Conservation (phyloP, 2,113 vertebrate genomes). For the Gila orcuttii region DNA sequence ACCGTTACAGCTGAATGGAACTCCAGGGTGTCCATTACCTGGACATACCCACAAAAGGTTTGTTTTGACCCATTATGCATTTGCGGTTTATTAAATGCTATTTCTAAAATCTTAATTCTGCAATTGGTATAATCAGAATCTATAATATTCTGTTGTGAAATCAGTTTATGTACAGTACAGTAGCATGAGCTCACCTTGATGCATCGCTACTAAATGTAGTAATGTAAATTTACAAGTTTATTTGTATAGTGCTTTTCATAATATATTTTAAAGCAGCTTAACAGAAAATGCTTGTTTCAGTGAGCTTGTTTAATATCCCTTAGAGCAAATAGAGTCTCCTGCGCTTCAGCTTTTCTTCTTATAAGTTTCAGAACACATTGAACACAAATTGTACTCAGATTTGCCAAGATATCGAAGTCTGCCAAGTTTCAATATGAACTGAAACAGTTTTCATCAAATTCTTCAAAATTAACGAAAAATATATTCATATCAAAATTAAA, state of each 20-base stretch:
- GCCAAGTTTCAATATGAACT: background rate
- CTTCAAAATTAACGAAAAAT: background rate
- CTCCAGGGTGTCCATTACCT: slow-evolving; percentile 88
- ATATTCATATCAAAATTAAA: background rate
- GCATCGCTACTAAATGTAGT: background rate
- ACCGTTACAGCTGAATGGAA: slow-evolving; percentile 85
- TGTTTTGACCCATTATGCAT: slow-evolving; percentile 56
- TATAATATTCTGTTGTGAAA: background rate
- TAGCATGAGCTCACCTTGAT: background rate
- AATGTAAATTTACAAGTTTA: too few relatives aligned
- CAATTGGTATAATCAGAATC: background rate
- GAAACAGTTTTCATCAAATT: background rate
- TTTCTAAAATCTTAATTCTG: slow-evolving; percentile 40
- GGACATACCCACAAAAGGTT: slow-evolving; percentile 91
- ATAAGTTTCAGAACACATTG: too few relatives aligned
- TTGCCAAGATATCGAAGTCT: background rate
- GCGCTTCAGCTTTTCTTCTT: too few relatives aligned
- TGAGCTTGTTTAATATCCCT: too few relatives aligned
- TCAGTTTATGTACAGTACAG: too few relatives aligned
- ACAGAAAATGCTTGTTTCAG: too few relatives aligned
- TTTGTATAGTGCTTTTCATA: too few relatives aligned
- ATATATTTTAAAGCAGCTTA: too few relatives aligned
- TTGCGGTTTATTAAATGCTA: background rate
- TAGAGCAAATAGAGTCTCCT: too few relatives aligned
- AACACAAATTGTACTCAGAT: background rate